Percentiles rank a stretch among this genome's conserved stretches.
These are phyloP conservation scores for Phyllotreta striolata DNA, from an alignment of 2,888 invertebrate genomes.

Conservation along the genomic window DNA sequence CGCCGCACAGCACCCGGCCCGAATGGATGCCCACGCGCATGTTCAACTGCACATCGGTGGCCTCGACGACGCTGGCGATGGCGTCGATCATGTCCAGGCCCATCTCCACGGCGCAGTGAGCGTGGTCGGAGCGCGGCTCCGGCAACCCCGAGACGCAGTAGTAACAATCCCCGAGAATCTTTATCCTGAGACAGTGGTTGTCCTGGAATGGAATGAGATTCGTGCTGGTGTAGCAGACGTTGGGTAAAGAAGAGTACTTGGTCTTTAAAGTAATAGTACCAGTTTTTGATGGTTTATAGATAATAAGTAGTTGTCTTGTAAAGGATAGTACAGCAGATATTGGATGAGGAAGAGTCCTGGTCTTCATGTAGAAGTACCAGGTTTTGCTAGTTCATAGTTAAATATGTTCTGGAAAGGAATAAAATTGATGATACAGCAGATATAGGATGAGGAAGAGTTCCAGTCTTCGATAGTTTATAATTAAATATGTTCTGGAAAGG, in stretches of 20 bases:
- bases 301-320: too few species aligned
- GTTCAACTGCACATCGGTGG: constrained; percentile 90
- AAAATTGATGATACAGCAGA: too few species aligned
- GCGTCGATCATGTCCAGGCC: constrained; percentile 87
- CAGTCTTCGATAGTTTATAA: too few species aligned
- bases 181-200: constrained; percentile 83
- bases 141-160: constrained; percentile 93
- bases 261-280: background rate
- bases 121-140: constrained; percentile 90
- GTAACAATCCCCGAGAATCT: constrained; percentile 91
- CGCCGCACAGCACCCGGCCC: constrained; percentile 88
- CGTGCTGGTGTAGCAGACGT: background rate
- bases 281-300: too few species aligned
- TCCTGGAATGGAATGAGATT: constrained; percentile 65
- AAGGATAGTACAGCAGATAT: too few species aligned
- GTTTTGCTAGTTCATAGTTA: too few species aligned
- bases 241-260: too few species aligned
- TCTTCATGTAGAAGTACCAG: too few species aligned
- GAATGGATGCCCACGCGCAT: constrained; percentile 95
- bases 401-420: too few species aligned
- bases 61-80: constrained; percentile 87
- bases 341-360: too few species aligned
- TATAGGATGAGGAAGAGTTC: too few species aligned
- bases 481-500: too few species aligned
- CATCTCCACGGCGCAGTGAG: constrained; percentile 90